Evolutionary conservation across 2,888 invertebrate genomes (phyloP), one percentile per base, ranked within the genome.

Genomic region (Smittia sp.): DNA sequence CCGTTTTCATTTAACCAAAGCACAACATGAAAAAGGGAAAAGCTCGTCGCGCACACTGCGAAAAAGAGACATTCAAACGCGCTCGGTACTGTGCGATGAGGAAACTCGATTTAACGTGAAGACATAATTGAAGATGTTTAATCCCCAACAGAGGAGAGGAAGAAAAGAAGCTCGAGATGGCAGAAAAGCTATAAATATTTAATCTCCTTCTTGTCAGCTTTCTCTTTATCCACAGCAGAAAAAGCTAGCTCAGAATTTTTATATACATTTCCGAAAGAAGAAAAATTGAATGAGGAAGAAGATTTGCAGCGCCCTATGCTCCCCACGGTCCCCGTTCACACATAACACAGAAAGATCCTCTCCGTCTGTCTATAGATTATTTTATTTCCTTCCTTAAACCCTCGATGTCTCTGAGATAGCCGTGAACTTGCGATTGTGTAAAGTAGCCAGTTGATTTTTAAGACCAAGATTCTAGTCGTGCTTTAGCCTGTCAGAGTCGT

Each of bases 101-200:
- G 9, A 32, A 32, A 32, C 32, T 66, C 39, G 66, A 66, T 66
- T 38, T 32, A 66, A 38, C 39, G 66, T 39, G 39, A 66, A 66
- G 66, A 66, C 66, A 66, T 66, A 66, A 66, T 32, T 66, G 66
- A 66, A 66, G 66, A 66, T 66, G 66, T 38, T 66, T 66, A 66
- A 66, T 66, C 66, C 66, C 1, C 22, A 66, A 66, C 7, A 66
- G 38, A 20, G 27, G 63, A 63, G 18, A 25, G 18, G 7, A 65
- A 65, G 27, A 65, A 22, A 38, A 66, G 38, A 66, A 15, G 66
- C 27, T 18, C 38, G 46, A 68, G 41, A 68, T 68, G 68, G 39
- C 22, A 68, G 68, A 46, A 68, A 41, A 68, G 46, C 66, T 39
- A 68, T 41, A 68, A 68, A 68, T 68, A 68, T 68, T 68, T 68